Percentiles rank a stretch among this genome's conserved stretches.
Conservation (phyloP, 2,888 invertebrate species). For the Sesia bembeciformis region DNA sequence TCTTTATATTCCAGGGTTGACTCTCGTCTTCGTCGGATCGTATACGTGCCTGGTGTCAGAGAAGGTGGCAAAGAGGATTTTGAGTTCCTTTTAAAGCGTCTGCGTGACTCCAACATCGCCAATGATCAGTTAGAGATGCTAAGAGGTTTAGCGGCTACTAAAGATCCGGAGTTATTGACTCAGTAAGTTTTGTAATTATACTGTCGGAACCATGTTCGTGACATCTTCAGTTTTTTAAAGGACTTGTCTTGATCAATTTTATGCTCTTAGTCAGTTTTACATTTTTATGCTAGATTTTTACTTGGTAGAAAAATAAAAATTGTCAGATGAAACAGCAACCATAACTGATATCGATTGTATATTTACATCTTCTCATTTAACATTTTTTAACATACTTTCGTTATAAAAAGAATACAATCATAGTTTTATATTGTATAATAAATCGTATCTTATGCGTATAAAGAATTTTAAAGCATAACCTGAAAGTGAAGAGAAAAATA, state of each 20-base stretch:
- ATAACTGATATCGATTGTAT: too few relatives aligned
- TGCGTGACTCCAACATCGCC: constrained; percentile 44
- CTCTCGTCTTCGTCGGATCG: constrained; percentile 71
- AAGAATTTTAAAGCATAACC: too few relatives aligned
- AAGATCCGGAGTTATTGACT: constrained; percentile 31
- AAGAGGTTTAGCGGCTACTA: constrained; percentile 60
- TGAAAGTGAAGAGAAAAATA: too few relatives aligned
- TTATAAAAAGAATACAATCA: too few relatives aligned
- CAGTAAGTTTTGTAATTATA: constrained; percentile 23
- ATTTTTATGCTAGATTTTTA: constrained; percentile 1
- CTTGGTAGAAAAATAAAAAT: too few relatives aligned
- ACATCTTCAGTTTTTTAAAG: too few relatives aligned
- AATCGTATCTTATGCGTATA: too few relatives aligned
- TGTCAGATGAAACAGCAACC: too few relatives aligned
- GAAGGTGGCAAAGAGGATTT: constrained; percentile 75
- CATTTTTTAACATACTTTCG: too few relatives aligned
- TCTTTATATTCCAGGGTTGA: constrained; percentile 52
- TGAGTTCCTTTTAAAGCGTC: constrained; percentile 61
- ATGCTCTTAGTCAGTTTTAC: not conserved
- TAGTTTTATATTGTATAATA: too few relatives aligned
- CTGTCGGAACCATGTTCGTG: not conserved
- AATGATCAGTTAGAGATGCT: constrained; percentile 67
- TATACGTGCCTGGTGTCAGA: constrained; percentile 77
- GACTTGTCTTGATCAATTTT: not conserved
- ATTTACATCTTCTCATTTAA: too few relatives aligned